Evolutionary conservation across 1,140 invertebrate genomes (phyloP).

Genomic region (Marisa cornuarietis): DNA sequence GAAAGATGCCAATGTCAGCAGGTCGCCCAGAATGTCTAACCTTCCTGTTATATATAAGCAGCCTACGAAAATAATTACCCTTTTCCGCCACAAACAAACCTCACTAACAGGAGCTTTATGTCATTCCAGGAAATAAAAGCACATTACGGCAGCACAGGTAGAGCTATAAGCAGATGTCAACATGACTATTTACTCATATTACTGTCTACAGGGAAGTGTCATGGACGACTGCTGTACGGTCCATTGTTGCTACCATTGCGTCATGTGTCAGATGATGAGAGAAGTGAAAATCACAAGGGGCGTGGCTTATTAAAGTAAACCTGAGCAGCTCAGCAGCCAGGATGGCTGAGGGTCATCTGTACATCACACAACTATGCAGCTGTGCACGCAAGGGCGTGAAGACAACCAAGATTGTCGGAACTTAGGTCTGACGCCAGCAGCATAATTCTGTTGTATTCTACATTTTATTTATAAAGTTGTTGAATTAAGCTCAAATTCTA

Average conservation of each 20-base stretch:
- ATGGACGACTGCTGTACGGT: slow-evolving; percentile 26
- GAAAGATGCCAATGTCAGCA: neutral
- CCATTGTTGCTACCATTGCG: slow-evolving; percentile 13
- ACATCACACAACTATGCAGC: no score
- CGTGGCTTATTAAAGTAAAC: neutral
- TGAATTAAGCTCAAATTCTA: no score
- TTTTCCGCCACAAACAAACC: neutral
- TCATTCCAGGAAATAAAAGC: neutral
- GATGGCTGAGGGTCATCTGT: no score
- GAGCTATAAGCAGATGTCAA: neutral
- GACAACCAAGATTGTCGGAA: no score
- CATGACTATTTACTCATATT: neutral
- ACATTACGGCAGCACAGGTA: neutral
- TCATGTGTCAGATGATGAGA: slow-evolving; percentile 24
- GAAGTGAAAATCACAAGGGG: slow-evolving; percentile 16
- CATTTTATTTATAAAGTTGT: no score
- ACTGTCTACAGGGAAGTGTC: slow-evolving; percentile 23
- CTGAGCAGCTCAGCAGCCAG: no score
- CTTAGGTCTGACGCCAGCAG: no score
- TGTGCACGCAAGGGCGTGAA: no score
- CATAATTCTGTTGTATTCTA: no score
- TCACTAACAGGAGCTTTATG: no score
- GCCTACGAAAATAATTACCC: neutral
- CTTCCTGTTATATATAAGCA: neutral
- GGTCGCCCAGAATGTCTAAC: neutral